Conservation (phyloP, 92 coral and sea anemone genomes). For the Paramuricea clavata region DNA sequence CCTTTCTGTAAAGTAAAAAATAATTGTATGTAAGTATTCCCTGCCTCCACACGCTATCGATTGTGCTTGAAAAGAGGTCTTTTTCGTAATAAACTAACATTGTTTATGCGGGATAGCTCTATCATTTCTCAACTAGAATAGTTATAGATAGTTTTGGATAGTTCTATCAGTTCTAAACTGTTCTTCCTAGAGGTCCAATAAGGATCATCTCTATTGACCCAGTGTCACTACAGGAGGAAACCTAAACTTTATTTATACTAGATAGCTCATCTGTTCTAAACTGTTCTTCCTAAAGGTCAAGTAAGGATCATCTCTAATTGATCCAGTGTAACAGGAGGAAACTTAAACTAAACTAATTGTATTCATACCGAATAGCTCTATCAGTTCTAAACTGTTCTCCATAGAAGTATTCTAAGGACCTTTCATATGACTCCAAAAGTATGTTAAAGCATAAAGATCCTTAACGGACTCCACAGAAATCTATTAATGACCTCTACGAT, state of each 20-base stretch:
- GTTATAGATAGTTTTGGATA: too few species aligned
- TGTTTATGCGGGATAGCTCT: neutral
- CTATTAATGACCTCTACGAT: too few species aligned
- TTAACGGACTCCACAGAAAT: too few species aligned
- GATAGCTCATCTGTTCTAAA: too few species aligned
- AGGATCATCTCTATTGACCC: too few species aligned
- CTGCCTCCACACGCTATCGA: neutral
- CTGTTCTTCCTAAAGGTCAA: neutral
- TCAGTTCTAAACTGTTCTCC: neutral
- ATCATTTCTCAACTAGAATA: neutral
- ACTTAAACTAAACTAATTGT: neutral
- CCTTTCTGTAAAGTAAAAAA: conserved; percentile 83
- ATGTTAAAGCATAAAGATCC: too few species aligned
- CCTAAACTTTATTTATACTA: too few species aligned
- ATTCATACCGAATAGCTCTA: neutral
- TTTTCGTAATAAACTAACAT: neutral
- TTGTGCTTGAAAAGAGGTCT: neutral
- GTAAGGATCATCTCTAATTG: neutral
- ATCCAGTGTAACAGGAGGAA: neutral
- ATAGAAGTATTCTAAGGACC: neutral
- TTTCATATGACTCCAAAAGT: neutral
- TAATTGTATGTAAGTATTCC: neutral
- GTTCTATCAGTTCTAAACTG: too few species aligned
- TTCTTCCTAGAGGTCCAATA: too few species aligned
- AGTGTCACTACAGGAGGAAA: too few species aligned